These are phyloP conservation scores for Bovichtus variegatus DNA, from an alignment of 2,797 vertebrate genomes.

Conservation along the genomic window DNA sequence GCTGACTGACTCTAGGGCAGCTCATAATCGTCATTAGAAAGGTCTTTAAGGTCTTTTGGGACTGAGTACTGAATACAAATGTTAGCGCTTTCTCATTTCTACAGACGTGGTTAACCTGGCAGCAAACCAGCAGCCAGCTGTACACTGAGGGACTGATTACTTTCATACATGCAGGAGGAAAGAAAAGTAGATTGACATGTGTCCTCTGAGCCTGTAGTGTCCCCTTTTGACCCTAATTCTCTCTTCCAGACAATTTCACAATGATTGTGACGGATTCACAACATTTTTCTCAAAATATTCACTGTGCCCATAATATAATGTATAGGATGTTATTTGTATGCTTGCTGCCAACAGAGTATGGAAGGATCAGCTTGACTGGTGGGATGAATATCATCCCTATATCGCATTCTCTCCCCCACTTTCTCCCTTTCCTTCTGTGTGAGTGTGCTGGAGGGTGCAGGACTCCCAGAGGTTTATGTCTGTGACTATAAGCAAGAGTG, in stretches of 20 bases:
- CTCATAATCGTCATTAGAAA: constrained; percentile 60
- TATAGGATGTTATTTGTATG: constrained; percentile 48
- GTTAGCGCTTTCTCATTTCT: constrained; percentile 40
- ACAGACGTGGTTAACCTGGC: constrained; percentile 54
- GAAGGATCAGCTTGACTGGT: constrained; percentile 64
- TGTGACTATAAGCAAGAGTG: constrained; percentile 85
- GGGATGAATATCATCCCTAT: constrained; percentile 72
- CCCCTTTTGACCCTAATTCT: constrained; percentile 4
- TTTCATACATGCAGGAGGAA: constrained; percentile 28
- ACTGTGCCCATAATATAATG: constrained; percentile 10
- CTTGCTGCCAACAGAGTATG: constrained; percentile 46
- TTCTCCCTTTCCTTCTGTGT: constrained; percentile 68
- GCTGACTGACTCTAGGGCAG: constrained; percentile 56
- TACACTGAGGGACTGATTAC: constrained; percentile 33
- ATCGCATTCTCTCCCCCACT: constrained; percentile 61
- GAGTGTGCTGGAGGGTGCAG: constrained; percentile 79
- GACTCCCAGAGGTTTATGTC: constrained; percentile 80
- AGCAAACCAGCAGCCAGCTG: constrained; percentile 58
- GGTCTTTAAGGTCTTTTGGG: constrained; percentile 56
- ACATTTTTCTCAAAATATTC: constrained; percentile 24
- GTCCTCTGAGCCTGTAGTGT: constrained; percentile 13
- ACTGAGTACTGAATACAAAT: constrained; percentile 43
- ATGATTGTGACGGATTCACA: constrained; percentile 13
- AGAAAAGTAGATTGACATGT: constrained; percentile 34
- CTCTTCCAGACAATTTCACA: constrained; percentile 22